Conservation (phyloP, 1,140 invertebrate genomes). For the Solen grandis region DNA sequence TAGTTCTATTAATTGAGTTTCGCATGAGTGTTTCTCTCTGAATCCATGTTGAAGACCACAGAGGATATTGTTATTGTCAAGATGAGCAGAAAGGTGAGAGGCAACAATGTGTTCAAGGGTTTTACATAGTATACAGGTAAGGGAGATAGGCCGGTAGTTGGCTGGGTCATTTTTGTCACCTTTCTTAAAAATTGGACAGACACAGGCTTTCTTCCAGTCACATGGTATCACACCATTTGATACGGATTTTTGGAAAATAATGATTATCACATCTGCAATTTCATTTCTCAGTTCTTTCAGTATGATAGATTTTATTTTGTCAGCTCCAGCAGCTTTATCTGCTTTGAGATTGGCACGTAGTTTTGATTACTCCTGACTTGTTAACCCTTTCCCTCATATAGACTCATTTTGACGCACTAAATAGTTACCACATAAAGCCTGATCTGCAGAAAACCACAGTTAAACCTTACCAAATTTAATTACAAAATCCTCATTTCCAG, state of each 20-base stretch:
- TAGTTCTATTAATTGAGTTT: conserved; percentile 39
- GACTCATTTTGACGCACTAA: too few relatives aligned
- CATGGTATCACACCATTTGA: neutral
- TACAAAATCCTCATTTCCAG: too few relatives aligned
- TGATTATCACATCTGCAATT: neutral
- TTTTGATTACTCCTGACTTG: too few relatives aligned
- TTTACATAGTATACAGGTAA: conserved; percentile 21
- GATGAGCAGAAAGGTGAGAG: conserved; percentile 4
- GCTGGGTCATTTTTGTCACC: neutral
- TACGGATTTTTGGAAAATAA: neutral
- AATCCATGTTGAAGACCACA: conserved; percentile 29
- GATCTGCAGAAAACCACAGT: too few relatives aligned
- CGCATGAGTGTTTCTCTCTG: conserved; percentile 26
- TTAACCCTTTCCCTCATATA: too few relatives aligned
- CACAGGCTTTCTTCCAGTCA: conserved; percentile 9
- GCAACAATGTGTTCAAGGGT: conserved; percentile 10
- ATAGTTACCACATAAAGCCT: too few relatives aligned
- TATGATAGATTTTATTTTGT: too few relatives aligned
- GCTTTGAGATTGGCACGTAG: too few relatives aligned
- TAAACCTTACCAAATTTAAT: too few relatives aligned
- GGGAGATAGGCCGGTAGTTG: conserved; percentile 15
- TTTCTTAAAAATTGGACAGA: conserved; percentile 16
- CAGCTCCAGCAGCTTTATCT: too few relatives aligned
- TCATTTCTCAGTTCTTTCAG: too few relatives aligned
- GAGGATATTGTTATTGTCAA: conserved; percentile 14